phyloP scores from a whole-genome alignment of 2,888 invertebrate species.

The Encarsia formosa region DNA sequence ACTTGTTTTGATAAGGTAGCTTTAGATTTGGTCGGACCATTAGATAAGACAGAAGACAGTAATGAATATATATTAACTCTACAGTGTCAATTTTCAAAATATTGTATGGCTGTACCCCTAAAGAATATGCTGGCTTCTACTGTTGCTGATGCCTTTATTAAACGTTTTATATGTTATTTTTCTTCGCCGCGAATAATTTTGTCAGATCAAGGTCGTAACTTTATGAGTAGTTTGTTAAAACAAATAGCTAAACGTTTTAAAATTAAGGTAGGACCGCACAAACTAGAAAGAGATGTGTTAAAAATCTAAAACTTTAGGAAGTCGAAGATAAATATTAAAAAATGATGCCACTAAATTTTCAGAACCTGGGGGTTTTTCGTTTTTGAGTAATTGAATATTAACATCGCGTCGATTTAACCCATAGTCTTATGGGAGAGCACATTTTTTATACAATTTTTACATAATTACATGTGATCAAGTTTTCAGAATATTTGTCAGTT shows the following conservation, averaged over 20 bases:
- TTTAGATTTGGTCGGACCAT: constrained; percentile 31
- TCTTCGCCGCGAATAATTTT: not conserved
- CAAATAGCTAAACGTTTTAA: not conserved
- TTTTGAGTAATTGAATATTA: no score
- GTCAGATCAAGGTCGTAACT: not conserved
- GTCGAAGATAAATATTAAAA: no score
- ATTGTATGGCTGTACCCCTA: not conserved
- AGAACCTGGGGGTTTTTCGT: no score
- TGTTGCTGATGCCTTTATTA: not conserved
- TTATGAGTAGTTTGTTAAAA: not conserved
- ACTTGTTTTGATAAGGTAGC: constrained; percentile 26
- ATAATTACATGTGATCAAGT: no score
- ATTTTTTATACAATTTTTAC: no score
- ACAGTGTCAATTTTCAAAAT: not conserved
- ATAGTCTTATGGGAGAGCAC: no score
- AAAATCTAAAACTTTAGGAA: no score
- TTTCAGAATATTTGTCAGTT: no score
- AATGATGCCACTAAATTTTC: no score
- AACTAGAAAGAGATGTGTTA: no score
- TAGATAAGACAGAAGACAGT: constrained; percentile 11
- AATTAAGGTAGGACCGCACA: no score
- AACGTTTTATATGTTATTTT: not conserved
- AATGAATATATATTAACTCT: not conserved
- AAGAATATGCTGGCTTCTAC: not conserved
- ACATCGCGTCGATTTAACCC: no score